phyloP scores from a whole-genome alignment of 1,140 invertebrate genomes.

The Microplitis mediator region DNA sequence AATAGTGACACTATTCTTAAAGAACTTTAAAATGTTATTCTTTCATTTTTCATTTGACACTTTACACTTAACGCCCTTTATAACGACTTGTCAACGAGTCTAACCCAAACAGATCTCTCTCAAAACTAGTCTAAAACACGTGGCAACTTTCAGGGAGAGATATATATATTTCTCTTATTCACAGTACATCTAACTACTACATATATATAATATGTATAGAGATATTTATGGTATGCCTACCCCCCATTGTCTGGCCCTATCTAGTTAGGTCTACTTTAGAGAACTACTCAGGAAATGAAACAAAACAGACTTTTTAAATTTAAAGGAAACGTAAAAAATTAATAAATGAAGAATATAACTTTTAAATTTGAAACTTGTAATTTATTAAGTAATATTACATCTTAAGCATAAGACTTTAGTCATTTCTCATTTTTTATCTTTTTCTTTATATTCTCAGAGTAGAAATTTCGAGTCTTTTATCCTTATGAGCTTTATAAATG shows the following conservation, averaged over 20 bases:
- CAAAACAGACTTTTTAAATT: neutral
- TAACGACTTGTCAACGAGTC: slow-evolving; percentile 20
- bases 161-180: neutral
- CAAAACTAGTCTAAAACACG: slow-evolving; percentile 1
- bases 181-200: too few species aligned
- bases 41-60: slow-evolving; percentile 6
- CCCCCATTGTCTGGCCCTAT: neutral
- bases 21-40: neutral
- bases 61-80: slow-evolving; percentile 2
- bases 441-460: neutral
- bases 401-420: neutral
- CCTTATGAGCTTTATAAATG: slow-evolving; percentile 21
- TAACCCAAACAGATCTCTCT: slow-evolving; percentile 20
- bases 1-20: neutral
- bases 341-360: slow-evolving; percentile 3
- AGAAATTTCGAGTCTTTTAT: slow-evolving; percentile 9
- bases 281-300: slow-evolving; percentile 1
- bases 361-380: slow-evolving; percentile 8
- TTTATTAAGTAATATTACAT: slow-evolving; percentile 14
- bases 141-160: neutral
- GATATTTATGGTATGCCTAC: neutral
- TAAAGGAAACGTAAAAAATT: neutral
- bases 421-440: slow-evolving; percentile 11
- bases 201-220: neutral
- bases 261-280: neutral